Conservation (phyloP, 2,888 invertebrate genomes). For the Acronicta aceris region DNA sequence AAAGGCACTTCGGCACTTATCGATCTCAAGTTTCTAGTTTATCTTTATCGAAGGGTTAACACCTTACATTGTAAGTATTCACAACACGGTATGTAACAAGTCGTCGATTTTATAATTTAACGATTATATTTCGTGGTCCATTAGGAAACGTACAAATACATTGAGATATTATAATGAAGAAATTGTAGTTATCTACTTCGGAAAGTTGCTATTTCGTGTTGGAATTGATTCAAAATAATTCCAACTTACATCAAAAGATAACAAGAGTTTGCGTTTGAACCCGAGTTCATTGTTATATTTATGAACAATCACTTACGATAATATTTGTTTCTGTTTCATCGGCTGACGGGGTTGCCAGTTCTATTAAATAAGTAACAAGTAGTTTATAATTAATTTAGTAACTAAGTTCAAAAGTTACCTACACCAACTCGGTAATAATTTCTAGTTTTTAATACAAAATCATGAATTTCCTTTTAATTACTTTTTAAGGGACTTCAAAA, state of each 20-base stretch:
- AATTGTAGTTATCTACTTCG: background rate
- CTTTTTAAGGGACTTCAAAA: too few relatives aligned
- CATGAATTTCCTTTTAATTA: too few relatives aligned
- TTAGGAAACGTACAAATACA: too few relatives aligned
- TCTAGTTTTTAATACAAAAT: too few relatives aligned
- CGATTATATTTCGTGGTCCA: too few relatives aligned
- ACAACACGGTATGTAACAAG: constrained; percentile 10
- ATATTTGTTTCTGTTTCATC: constrained; percentile 15
- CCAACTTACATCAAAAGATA: constrained; percentile 7
- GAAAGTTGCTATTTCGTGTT: constrained; percentile 2
- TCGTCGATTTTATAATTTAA: too few relatives aligned
- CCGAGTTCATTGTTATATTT: constrained; percentile 11
- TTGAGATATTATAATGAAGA: too few relatives aligned
- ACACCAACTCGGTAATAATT: too few relatives aligned
- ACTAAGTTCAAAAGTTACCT: background rate
- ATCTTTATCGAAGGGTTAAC: constrained; percentile 16
- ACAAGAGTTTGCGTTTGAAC: constrained; percentile 12
- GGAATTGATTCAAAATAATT: constrained; percentile 28
- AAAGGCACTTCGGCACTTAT: constrained; percentile 36
- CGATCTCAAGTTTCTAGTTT: constrained; percentile 26
- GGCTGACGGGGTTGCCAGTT: background rate
- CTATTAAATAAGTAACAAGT: background rate
- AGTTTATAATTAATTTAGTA: background rate
- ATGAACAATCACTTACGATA: constrained; percentile 15
- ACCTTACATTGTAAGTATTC: constrained; percentile 38